phyloP scores from a whole-genome alignment of 2,888 invertebrate species.

The Calameuta idolon region DNA sequence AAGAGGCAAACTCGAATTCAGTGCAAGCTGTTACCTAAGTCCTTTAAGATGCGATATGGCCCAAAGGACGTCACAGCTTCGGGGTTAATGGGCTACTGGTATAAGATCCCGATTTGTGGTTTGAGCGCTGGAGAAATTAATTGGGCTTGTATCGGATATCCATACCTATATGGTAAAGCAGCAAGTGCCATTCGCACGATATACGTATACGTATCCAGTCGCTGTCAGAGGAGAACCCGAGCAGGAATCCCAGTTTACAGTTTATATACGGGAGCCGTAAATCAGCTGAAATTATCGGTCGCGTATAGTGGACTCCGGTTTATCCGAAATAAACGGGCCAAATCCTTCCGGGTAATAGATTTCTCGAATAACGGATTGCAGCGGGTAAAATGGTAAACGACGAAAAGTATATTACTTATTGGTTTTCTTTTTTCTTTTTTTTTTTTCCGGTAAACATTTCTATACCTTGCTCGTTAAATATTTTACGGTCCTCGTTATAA shows the following conservation, averaged over 20 bases:
- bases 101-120: not conserved
- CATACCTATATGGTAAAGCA: not conserved
- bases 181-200: not conserved
- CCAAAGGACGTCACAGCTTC: not conserved
- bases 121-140: not conserved
- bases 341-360: not conserved
- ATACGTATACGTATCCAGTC: not conserved
- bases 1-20: not conserved
- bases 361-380: not conserved
- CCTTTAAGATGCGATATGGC: not conserved
- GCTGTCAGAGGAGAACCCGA: not conserved
- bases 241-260: not conserved
- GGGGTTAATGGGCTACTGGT: not conserved
- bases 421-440: not conserved
- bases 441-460: not conserved
- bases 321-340: not conserved
- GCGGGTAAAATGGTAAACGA: too few relatives aligned
- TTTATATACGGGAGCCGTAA: not conserved
- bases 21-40: not conserved
- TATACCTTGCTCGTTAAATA: not conserved
- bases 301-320: not conserved
- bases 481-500: not conserved
- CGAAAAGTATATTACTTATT: not conserved
- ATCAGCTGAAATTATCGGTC: constrained; percentile 4
- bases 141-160: constrained; percentile 5